A percentile compares a stretch with the other conserved stretches of the same genome.
Conservation (phyloP, 1,140 invertebrate genomes). For the Aphelinus certus region DNA sequence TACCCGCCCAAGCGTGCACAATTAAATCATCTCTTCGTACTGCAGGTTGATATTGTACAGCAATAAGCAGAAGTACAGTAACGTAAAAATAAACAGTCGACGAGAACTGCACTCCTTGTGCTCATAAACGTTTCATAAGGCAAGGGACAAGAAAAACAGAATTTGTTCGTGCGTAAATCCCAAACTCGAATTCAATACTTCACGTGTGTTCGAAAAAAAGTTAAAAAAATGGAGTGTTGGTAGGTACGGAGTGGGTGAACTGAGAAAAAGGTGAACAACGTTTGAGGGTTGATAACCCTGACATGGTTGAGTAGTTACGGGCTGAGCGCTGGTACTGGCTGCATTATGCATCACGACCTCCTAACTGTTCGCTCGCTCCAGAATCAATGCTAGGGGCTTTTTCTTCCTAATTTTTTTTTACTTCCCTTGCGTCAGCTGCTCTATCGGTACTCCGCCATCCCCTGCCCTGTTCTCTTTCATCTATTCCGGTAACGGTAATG, state of each 20-base stretch:
- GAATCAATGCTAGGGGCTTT: constrained; percentile 3
- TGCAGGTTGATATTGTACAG: too few species aligned
- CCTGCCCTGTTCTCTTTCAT: neutral
- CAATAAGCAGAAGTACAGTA: too few species aligned
- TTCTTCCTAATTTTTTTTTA: neutral
- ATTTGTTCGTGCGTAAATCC: neutral
- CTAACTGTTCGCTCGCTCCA: constrained; percentile 42
- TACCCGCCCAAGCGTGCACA: too few species aligned
- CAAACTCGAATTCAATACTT: neutral
- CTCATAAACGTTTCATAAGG: too few species aligned
- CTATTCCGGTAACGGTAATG: neutral
- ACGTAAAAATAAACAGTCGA: too few species aligned
- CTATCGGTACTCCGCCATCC: too few species aligned
- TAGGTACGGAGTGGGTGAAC: too few species aligned
- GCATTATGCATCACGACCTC: constrained; percentile 59
- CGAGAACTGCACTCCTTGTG: too few species aligned
- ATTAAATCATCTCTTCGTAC: too few species aligned
- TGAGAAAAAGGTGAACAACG: neutral
- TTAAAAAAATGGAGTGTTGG: neutral
- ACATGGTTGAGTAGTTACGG: constrained; percentile 57
- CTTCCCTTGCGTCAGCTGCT: neutral
- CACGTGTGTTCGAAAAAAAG: neutral
- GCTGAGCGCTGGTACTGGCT: constrained; percentile 45
- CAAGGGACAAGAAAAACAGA: too few species aligned
- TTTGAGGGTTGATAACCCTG: constrained; percentile 56